Percentiles rank a stretch among this genome's conserved stretches.
phyloP scores from a whole-genome alignment of 2,113 vertebrate genomes.

The Phalacrocorax pelagicus region DNA sequence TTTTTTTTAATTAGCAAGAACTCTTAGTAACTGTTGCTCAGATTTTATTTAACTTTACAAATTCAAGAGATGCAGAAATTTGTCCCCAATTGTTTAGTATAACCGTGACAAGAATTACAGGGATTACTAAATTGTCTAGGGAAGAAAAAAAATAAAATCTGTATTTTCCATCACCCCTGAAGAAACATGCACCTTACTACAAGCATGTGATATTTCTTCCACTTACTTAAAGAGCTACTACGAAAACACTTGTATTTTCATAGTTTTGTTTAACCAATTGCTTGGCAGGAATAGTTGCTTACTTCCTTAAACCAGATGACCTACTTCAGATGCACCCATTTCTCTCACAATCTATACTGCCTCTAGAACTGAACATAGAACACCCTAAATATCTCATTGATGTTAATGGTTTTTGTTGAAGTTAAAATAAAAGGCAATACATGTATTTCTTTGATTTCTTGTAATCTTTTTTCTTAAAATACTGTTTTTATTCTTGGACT shows the following conservation, averaged over 20 bases:
- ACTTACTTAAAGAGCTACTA: background rate
- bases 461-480: background rate
- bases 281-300: background rate
- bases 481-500: background rate
- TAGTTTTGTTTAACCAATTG: background rate
- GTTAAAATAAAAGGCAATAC: background rate
- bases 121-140: background rate
- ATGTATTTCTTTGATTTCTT: background rate
- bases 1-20: background rate
- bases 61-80: background rate
- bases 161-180: background rate
- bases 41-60: background rate
- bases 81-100: background rate
- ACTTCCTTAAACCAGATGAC: background rate
- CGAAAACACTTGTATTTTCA: background rate
- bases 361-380: background rate
- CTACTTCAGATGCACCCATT: background rate
- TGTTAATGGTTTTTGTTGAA: background rate
- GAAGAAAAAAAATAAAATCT: background rate
- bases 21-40: background rate
- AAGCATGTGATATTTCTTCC: background rate
- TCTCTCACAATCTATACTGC: background rate
- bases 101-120: background rate
- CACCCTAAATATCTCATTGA: background rate
- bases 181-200: background rate